Evolutionary conservation across 2,888 invertebrate species (phyloP), one percentile per base, ranked within the genome.

Genomic region (Apotomis turbidana): DNA sequence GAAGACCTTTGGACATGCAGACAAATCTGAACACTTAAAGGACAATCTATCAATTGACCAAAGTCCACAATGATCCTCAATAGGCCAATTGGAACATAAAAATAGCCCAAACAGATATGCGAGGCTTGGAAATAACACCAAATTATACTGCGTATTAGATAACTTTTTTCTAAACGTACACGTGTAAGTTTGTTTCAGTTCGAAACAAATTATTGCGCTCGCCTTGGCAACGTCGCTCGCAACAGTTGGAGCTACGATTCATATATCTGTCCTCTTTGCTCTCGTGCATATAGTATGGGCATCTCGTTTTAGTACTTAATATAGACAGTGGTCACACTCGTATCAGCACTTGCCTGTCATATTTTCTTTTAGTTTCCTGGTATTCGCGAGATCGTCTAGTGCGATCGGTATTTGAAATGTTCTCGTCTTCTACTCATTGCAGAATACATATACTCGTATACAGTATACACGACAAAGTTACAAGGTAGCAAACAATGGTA

Each of bases 191-290:
- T 68, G 57, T 55, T 72, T 70, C 52, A 67, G 49, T 59, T 49
- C 55, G 55, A 49, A 73, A 67, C 62, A 67, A 68, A 73, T 68
- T 68, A 74, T 74, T 74, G 62, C 67, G 73, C 52, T 70, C 73
- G 64, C 54, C 71, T 75, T 75, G 73, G 75, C 75, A 74, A 75
- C 75, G 74, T 69, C 75, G 71, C 71, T 60, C 12, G 49, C 58
- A 15, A 58, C 55, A 67, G 66, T 46, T 51, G 44, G 62, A 52
- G 61, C 68, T 68, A 57, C 57, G 57, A 63, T 51, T 49, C 66
- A 55, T 67, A 67, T 5, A 38, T 60, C 66, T 27, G 55, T 61
- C 60, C 46, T 67, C 4, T 55, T 71, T 15, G 38, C 27, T 55
- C 60, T 55, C 49, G 15, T 41, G 15, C 5, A 12, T 12, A 61